A percentile compares a stretch with the other conserved stretches of the same genome.
Conservation (phyloP, 1,140 invertebrate genomes). For the Plectrocnemia conspersa region DNA sequence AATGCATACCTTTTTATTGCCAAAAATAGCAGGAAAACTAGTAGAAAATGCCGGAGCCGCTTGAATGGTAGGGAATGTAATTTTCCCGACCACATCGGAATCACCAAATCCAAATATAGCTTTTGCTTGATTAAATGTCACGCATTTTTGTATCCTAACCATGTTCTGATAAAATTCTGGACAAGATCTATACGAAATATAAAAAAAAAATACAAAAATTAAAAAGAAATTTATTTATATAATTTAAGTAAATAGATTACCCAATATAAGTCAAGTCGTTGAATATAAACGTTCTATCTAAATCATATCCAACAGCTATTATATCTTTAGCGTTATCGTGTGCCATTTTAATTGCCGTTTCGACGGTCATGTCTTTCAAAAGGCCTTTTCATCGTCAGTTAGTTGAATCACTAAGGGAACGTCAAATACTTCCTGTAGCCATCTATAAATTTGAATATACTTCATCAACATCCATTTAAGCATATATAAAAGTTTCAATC, state of each 20-base stretch:
- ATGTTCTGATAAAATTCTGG: slow-evolving; percentile 91
- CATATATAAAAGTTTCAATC: background rate
- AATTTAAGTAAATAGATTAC: slow-evolving; percentile 49
- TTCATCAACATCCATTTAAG: background rate
- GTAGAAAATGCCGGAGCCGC: slow-evolving; percentile 92
- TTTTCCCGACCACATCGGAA: slow-evolving; percentile 94
- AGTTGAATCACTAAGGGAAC: slow-evolving; percentile 95
- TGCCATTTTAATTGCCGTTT: slow-evolving; percentile 81
- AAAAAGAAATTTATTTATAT: background rate
- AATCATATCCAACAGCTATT: slow-evolving; percentile 95
- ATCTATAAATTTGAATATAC: slow-evolving; percentile 55
- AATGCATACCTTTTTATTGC: slow-evolving; percentile 62
- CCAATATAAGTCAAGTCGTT: slow-evolving; percentile 93
- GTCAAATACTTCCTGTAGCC: slow-evolving; percentile 96
- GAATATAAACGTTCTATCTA: slow-evolving; percentile 96
- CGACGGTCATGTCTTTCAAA: slow-evolving; percentile 93
- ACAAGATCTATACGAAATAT: slow-evolving; percentile 60
- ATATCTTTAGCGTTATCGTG: slow-evolving; percentile 96
- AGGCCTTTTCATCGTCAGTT: slow-evolving; percentile 97
- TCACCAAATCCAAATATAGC: slow-evolving; percentile 98
- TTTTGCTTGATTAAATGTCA: slow-evolving; percentile 94
- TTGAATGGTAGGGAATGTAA: slow-evolving; percentile 93
- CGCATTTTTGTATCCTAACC: slow-evolving; percentile 82
- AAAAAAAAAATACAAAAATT: slow-evolving; percentile 8
- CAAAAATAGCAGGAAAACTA: slow-evolving; percentile 95